Base-by-base conservation (phyloP, 2,888 invertebrate genomes). In the Drosophila crucigera region DNA sequence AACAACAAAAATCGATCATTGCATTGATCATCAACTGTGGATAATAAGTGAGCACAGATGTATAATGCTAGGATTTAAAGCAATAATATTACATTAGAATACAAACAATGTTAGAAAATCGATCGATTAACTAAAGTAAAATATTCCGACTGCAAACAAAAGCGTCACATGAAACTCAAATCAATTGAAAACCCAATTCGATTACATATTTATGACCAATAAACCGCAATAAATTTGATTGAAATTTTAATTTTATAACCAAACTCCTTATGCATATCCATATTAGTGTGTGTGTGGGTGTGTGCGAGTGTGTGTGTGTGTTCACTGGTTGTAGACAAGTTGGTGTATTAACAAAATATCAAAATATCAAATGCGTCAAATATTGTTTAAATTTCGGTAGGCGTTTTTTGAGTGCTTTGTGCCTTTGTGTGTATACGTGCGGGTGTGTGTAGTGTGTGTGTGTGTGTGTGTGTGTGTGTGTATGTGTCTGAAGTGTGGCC, bases 371-470 rank as follows among this genome's bases (percentile, higher is more conserved):
- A 78, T 78, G 56, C 68, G 68, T 64, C 61, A 49, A 70, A 79
- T 53, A 52, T 68, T 59, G 58, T 62, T 16, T 55, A 47, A 43
- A 55, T 61, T 35, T 31, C 60, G 39, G 68, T 73, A 22, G 65
- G 68, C 74, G 70, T 71, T 50, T 71, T 77, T 71, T 77, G 79
- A 80, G 80, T 66, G 67, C 58, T 54, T 22, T 55, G 11, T 16
- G 7, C 30, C 22, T 47, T 47, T 25, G 6, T 41, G 6, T 35
- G 16, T 61, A 25, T 60, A 49, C 43, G 28, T 35, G 35, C 25
- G 31, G 25, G 19, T 52, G 19, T 30, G 49, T 28, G 28, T 43
- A n/a, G 33, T 14, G 25, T 25, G 3, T 55, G 31, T 54, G 30
- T n/a, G 14, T 67, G 22, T 49, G 49, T 28, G 28, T 43, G 33